These are phyloP conservation scores for Recurvirostra avosetta DNA, from an alignment of 2,113 vertebrate genomes.

Conservation along the genomic window DNA sequence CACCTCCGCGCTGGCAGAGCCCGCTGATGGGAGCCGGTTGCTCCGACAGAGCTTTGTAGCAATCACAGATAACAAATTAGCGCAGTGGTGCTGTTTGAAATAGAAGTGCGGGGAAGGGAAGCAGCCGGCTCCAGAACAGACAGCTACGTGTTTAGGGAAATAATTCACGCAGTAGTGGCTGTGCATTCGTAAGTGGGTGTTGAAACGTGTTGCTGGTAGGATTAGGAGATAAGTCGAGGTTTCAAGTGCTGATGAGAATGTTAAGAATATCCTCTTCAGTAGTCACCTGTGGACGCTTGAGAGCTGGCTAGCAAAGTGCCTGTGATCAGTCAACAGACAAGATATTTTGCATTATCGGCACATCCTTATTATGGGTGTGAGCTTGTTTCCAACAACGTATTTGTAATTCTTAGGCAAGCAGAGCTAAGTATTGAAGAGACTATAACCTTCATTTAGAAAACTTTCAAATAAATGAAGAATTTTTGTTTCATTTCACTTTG, in stretches of 20 bases:
- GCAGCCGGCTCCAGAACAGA: not conserved
- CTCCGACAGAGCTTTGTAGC: not conserved
- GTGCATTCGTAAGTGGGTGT: constrained; percentile 51
- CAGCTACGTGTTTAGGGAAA: constrained; percentile 33
- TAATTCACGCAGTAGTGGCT: not conserved
- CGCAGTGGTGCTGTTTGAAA: not conserved
- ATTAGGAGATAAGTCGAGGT: constrained; percentile 56
- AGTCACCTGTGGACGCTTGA: not conserved
- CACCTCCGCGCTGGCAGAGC: not conserved
- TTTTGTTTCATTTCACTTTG: not conserved
- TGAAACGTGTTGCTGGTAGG: constrained; percentile 61
- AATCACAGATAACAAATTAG: constrained; percentile 21
- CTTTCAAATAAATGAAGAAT: not conserved
- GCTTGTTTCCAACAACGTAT: not conserved
- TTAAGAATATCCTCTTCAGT: constrained; percentile 45
- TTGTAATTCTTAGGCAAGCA: not conserved
- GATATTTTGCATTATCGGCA: not conserved
- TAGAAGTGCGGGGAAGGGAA: not conserved
- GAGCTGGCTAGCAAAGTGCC: constrained; percentile 2
- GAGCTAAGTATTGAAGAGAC: not conserved
- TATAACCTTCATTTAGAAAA: not conserved
- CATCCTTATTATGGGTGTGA: not conserved
- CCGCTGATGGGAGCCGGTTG: not conserved
- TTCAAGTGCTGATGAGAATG: constrained; percentile 60
- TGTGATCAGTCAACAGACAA: not conserved